Base-by-base conservation (phyloP, 1,140 invertebrate genomes). In the Cheumatopsyche charites region DNA sequence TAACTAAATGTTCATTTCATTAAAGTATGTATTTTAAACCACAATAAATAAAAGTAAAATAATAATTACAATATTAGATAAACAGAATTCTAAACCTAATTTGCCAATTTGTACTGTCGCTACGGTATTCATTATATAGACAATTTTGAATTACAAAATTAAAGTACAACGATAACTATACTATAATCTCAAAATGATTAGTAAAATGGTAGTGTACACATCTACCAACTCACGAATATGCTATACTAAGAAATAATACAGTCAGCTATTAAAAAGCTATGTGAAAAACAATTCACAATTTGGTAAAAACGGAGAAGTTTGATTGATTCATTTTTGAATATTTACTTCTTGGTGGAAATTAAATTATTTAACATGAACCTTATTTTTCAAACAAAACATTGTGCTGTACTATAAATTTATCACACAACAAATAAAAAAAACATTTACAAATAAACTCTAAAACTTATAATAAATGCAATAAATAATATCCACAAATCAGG, bases 41-140 rank as follows among this genome's bases (percentile, higher is more conserved):
- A 58, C 55, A 58, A 58, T 58, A 58, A 58, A 58, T 58, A 58
- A 58, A 58, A 58, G 23, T 47, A 21, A 25, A 58, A 58, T 58
- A 25, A 58, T 58, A 25, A 58, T 58, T 58, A 58, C 23, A 26
- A 25, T 58, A 26, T 23, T 17, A 12, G 21, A 58, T 25, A 58
- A 25, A 58, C 55, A 26, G 21, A 58, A 58, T 25, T 58, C 23
- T 58, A 58, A 58, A 25, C 55, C 55, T 25, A 58, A 58, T 21
- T 63, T 71, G 69, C 74, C 74, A 75, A 75, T 75, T 75, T 75
- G 74, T 75, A 75, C 74, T 73, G 74, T 75, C 73, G 72, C 70
- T 75, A 72, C 47, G 36, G 42, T 47, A 58, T 29, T 63, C 11
- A 63, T 47, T 45, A 66, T 45, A 66, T 66, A 25, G 11, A 55